Base-by-base conservation (phyloP, 2,888 invertebrate species). In the Elysia crispata region DNA sequence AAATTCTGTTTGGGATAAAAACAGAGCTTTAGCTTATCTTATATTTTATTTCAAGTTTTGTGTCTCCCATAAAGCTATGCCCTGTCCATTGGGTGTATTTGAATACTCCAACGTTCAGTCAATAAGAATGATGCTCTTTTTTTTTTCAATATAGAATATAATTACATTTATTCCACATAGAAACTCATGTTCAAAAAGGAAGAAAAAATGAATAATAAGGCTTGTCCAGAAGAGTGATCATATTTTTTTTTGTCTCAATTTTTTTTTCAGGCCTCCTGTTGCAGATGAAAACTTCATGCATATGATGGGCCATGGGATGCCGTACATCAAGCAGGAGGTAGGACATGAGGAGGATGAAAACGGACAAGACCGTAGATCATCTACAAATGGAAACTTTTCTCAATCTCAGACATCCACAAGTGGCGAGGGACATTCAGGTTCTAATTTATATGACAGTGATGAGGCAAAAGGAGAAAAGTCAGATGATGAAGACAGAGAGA, bases 231-330 rank as follows among this genome's bases (percentile, higher is more conserved):
- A 13, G 20, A 54, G 13, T 54, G 20, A 54, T 54, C 54, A 15
- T 13, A 54, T 20, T 54, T 13, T 15, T 54, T 18, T 69, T 20
- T 0, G 1, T 31, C 20, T 49, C 30, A 62, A 25, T 15, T 76
- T 77, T 49, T n/a, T 3, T 78, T 72, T 50, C 72, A 78, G 78
- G 13, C 64, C 50, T 28, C n/a, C 62, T 15, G 64, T 20, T 64
- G 78, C 72, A 31, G 78, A 78, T 13, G 72, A 49, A 64, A 62
- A 72, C 60, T 76, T 80, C 23, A 76, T 80, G 41, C 75, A 80
- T 54, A 80, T 80, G 80, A 74, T 80, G 54, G 80, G 80, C 31
- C 80, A 80, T 62, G 80, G 80, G 1, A 80, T 80, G 80, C 80
- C 80, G 33, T 80, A 80, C 23, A 70, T 80, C 20, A 80, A 80